A percentile compares a stretch with the other conserved stretches of the same genome.
Evolutionary conservation across 2,113 vertebrate species (phyloP).

Genomic region (Oxyruncus cristatus): DNA sequence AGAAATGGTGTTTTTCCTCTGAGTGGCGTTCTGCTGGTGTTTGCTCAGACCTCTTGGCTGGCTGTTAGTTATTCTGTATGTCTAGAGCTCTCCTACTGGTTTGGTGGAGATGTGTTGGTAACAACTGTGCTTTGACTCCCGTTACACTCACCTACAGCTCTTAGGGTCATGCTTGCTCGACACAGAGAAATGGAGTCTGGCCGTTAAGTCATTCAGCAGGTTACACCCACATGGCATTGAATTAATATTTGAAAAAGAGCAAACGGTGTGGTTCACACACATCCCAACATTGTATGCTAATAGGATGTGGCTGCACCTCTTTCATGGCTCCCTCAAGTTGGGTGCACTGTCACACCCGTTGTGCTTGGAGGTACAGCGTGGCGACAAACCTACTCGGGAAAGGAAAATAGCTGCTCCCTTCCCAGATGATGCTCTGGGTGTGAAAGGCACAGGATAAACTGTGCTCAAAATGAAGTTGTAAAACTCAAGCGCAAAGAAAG

Average conservation of each 20-base stretch:
- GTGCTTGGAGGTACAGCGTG: neutral
- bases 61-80: constrained; percentile 4
- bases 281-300: neutral
- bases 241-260: neutral
- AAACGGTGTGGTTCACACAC: neutral
- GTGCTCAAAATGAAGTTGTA: neutral
- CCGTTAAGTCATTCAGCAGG: neutral
- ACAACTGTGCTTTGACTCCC: neutral
- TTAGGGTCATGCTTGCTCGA: neutral
- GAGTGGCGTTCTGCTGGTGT: constrained; percentile 9
- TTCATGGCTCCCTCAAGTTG: neutral
- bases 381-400: neutral
- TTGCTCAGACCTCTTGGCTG: neutral
- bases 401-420: neutral
- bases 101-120: neutral
- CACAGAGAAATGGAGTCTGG: neutral
- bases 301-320: neutral
- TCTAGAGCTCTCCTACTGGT: neutral
- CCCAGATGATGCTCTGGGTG: neutral
- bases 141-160: neutral
- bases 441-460: neutral
- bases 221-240: neutral
- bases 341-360: neutral
- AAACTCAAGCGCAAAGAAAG: neutral
- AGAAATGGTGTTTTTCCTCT: constrained; percentile 37